Conservation (phyloP, 2,888 invertebrate genomes). For the Tricholauxania praeusta region DNA sequence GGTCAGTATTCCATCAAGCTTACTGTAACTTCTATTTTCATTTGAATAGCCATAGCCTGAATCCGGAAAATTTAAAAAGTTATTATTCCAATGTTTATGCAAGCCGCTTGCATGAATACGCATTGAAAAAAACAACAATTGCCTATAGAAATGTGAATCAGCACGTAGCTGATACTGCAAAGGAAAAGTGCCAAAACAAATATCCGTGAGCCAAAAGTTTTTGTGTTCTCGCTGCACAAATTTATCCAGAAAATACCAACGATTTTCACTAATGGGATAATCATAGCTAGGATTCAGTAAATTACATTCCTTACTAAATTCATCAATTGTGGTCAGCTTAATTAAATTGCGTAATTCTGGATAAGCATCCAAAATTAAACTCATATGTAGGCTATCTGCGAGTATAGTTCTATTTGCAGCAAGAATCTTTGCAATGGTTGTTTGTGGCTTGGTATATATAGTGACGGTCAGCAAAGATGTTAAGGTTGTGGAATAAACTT, state of each 20-base stretch:
- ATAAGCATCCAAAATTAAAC: background rate
- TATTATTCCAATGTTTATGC: background rate
- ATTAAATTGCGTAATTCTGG: constrained; percentile 1
- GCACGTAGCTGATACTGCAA: constrained; percentile 52
- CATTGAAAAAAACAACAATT: background rate
- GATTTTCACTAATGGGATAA: constrained; percentile 51
- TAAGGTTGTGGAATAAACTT: background rate
- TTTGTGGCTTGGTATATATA: background rate
- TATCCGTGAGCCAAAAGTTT: constrained; percentile 50
- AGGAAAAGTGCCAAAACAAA: constrained; percentile 53
- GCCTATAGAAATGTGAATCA: constrained; percentile 53
- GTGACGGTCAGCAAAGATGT: constrained; percentile 11
- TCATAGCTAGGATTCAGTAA: constrained; percentile 46
- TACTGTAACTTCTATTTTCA: too few species aligned
- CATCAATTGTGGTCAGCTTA: background rate
- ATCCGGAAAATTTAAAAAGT: too few species aligned
- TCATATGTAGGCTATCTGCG: background rate
- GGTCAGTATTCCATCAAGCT: too few species aligned
- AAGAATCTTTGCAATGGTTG: background rate
- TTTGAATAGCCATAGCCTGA: too few species aligned
- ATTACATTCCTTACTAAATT: background rate
- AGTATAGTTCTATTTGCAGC: background rate
- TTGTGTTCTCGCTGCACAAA: constrained; percentile 50
- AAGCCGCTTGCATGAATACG: background rate
- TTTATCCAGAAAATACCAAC: constrained; percentile 50